These are phyloP conservation scores for Sakesphorus luctuosus DNA, from an alignment of 2,113 vertebrate species.

Conservation along the genomic window DNA sequence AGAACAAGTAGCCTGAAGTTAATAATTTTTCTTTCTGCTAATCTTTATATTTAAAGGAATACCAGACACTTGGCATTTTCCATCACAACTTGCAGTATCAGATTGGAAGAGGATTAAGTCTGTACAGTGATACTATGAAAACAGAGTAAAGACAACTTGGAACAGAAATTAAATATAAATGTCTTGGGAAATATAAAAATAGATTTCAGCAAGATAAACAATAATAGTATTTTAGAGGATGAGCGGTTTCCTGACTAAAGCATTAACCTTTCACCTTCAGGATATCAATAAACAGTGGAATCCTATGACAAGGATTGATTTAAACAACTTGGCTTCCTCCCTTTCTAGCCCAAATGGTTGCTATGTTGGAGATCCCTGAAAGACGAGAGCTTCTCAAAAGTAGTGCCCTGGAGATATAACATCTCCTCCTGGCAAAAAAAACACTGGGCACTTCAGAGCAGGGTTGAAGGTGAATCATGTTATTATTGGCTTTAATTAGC, in stretches of 20 bases:
- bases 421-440: background rate
- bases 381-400: background rate
- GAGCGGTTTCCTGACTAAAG: slow-evolving; percentile 63
- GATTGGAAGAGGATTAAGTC: slow-evolving; percentile 63
- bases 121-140: slow-evolving; percentile 58
- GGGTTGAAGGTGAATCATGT: slow-evolving; percentile 35
- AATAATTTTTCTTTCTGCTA: slow-evolving; percentile 53
- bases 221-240: slow-evolving; percentile 69
- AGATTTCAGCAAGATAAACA: slow-evolving; percentile 70
- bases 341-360: background rate
- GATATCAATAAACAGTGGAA: slow-evolving; percentile 50
- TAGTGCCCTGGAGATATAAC: background rate
- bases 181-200: slow-evolving; percentile 68
- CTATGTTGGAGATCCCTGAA: background rate
- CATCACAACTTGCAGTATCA: slow-evolving; percentile 62
- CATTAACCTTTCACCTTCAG: slow-evolving; percentile 70
- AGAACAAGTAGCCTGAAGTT: slow-evolving; percentile 61
- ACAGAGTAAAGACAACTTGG: slow-evolving; percentile 14
- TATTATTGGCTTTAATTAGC: slow-evolving; percentile 64
- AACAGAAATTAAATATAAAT: slow-evolving; percentile 66
- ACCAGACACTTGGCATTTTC: slow-evolving; percentile 52
- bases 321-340: slow-evolving; percentile 20
- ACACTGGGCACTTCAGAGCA: background rate
- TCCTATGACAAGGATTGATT: slow-evolving; percentile 52
- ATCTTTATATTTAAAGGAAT: slow-evolving; percentile 43